A percentile compares a stretch with the other conserved stretches of the same genome.
Conservation (phyloP, 2,113 vertebrate species). For the Macquaria ambigua region DNA sequence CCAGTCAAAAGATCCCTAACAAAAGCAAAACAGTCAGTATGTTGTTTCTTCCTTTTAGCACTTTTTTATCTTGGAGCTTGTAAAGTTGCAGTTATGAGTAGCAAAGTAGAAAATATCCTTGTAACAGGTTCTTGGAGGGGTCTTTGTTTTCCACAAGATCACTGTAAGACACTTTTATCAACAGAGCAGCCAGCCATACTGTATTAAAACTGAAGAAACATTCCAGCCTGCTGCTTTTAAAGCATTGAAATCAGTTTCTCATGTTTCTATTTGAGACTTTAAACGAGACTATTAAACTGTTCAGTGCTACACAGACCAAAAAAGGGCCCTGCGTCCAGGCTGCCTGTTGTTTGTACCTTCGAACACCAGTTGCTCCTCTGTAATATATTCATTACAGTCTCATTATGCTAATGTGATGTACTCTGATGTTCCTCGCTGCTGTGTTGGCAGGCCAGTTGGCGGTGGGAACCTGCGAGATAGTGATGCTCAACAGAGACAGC, state of each 20-base stretch:
- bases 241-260: neutral
- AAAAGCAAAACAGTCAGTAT: neutral
- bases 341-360: conserved; percentile 22
- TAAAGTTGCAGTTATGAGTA: conserved; percentile 25
- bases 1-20: neutral
- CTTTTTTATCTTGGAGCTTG: conserved; percentile 10
- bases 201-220: conserved; percentile 16
- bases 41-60: neutral
- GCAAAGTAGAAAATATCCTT: conserved; percentile 26
- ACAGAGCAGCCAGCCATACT: conserved; percentile 29
- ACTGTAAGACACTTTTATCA: conserved; percentile 22
- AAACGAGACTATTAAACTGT: conserved; percentile 33
- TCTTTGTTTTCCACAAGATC: conserved; percentile 42
- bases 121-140: conserved; percentile 14
- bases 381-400: conserved; percentile 61
- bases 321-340: neutral
- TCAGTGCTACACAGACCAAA: neutral
- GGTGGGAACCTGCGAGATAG: conserved; percentile 89
- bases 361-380: conserved; percentile 54
- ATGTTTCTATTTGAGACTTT: conserved; percentile 20
- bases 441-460: conserved; percentile 86
- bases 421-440: conserved; percentile 42
- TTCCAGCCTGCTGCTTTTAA: conserved; percentile 20
- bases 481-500: conserved; percentile 89
- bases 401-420: conserved; percentile 59